Percentiles rank a stretch among this genome's conserved stretches.
phyloP scores from a whole-genome alignment of 2,113 vertebrate genomes.

The Pelusios castaneus region DNA sequence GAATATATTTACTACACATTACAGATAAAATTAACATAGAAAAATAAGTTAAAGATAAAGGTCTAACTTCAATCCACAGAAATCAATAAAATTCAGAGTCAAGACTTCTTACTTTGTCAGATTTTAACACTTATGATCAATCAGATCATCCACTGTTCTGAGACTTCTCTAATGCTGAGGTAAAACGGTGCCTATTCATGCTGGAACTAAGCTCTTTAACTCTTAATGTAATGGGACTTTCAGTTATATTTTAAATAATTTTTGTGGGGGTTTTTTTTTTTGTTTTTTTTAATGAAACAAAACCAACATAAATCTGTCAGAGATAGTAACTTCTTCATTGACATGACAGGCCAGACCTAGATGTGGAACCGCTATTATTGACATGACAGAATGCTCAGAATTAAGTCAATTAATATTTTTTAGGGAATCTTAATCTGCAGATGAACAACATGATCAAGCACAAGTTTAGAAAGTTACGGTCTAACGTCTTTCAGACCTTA shows the following conservation, averaged over 20 bases:
- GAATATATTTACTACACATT: accelerated
- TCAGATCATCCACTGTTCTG: neutral
- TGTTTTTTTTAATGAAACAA: neutral
- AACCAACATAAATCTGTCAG: constrained; percentile 20
- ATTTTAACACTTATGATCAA: accelerated
- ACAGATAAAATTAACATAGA: neutral
- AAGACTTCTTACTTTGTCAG: neutral
- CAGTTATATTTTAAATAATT: neutral
- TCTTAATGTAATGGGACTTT: accelerated
- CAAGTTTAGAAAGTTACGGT: constrained; percentile 38
- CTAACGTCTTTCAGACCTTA: neutral
- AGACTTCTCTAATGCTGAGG: accelerated
- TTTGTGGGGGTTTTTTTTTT: too few relatives aligned
- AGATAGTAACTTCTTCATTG: constrained; percentile 1
- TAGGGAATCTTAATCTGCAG: constrained; percentile 29
- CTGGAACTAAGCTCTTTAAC: accelerated
- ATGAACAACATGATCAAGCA: constrained; percentile 52
- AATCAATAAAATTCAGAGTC: accelerated
- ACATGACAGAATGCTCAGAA: constrained; percentile 11
- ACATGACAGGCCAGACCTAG: constrained; percentile 10
- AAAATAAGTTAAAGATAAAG: neutral
- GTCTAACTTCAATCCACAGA: accelerated
- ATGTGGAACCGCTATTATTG: neutral
- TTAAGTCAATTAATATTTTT: constrained; percentile 41
- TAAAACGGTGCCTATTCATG: accelerated